These are phyloP conservation scores for Nibea coibor DNA, from an alignment of 2,113 vertebrate genomes.

Conservation along the genomic window DNA sequence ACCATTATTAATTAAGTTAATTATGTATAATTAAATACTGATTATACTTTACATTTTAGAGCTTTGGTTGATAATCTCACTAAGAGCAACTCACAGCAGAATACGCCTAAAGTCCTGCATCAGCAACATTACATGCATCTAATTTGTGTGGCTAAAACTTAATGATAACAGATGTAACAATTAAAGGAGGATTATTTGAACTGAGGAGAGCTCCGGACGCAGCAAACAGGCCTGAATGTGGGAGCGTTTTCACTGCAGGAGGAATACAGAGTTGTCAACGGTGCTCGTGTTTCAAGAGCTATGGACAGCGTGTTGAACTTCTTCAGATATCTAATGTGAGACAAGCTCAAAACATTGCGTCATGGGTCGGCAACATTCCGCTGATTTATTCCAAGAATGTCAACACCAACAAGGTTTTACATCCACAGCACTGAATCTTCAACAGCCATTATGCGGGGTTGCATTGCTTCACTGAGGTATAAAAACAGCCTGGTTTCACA, in stretches of 20 bases:
- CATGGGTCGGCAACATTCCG: neutral
- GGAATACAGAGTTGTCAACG: neutral
- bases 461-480: neutral
- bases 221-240: neutral
- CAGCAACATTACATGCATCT: conserved; percentile 47
- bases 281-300: neutral
- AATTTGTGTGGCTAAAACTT: conserved; percentile 15
- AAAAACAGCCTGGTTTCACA: conserved; percentile 6
- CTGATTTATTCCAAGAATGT: neutral
- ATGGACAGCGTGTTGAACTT: neutral
- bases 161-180: neutral
- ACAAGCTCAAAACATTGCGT: neutral
- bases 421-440: neutral
- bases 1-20: conserved; percentile 53
- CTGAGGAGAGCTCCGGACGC: neutral
- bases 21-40: conserved; percentile 48
- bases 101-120: conserved; percentile 20
- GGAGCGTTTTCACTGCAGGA: neutral
- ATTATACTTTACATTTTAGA: conserved; percentile 57
- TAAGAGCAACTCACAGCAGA: conserved; percentile 27
- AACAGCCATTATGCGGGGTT: neutral
- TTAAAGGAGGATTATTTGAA: neutral
- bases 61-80: conserved; percentile 40
- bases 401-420: neutral
- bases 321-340: neutral